Percentiles rank a stretch among this genome's conserved stretches.
These are phyloP conservation scores for Rhodophaea formosa DNA, from an alignment of 2,888 invertebrate genomes.

Conservation along the genomic window DNA sequence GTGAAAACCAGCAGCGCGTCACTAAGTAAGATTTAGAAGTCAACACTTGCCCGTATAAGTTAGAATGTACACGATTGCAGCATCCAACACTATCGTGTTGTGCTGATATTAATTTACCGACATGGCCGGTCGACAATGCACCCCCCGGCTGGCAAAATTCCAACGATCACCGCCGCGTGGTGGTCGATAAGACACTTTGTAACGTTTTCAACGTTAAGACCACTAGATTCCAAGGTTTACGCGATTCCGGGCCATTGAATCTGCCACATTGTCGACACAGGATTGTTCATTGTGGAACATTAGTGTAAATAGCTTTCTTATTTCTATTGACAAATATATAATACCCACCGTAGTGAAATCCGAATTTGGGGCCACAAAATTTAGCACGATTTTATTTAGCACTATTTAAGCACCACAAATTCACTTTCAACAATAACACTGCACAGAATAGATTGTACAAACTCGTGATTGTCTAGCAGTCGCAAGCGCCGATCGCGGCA, in stretches of 20 bases:
- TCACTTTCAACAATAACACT: neutral
- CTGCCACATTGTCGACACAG: slow-evolving; percentile 13
- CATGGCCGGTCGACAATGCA: slow-evolving; percentile 63
- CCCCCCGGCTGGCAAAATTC: slow-evolving; percentile 63
- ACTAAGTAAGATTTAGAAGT: slow-evolving; percentile 10
- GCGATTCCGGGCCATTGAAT: slow-evolving; percentile 18
- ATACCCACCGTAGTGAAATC: slow-evolving; percentile 14
- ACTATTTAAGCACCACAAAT: slow-evolving; percentile 4
- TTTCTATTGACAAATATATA: neutral
- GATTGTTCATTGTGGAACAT: slow-evolving; percentile 14
- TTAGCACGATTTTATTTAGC: slow-evolving; percentile 1
- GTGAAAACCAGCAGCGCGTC: slow-evolving; percentile 6
- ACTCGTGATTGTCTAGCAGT: neutral
- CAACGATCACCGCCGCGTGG: slow-evolving; percentile 45
- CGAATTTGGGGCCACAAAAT: neutral
- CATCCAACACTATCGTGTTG: slow-evolving; percentile 45
- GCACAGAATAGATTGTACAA: neutral
- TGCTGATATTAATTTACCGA: slow-evolving; percentile 72
- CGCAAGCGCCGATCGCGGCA: slow-evolving; percentile 12
- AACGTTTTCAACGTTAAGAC: slow-evolving; percentile 21
- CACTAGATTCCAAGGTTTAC: slow-evolving; percentile 17
- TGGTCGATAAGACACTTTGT: slow-evolving; percentile 51
- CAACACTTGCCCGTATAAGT: slow-evolving; percentile 10
- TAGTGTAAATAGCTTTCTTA: slow-evolving; percentile 2
- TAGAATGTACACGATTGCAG: slow-evolving; percentile 14